Conservation (phyloP, 2,113 vertebrate species). For the Apaloderma vittatum region DNA sequence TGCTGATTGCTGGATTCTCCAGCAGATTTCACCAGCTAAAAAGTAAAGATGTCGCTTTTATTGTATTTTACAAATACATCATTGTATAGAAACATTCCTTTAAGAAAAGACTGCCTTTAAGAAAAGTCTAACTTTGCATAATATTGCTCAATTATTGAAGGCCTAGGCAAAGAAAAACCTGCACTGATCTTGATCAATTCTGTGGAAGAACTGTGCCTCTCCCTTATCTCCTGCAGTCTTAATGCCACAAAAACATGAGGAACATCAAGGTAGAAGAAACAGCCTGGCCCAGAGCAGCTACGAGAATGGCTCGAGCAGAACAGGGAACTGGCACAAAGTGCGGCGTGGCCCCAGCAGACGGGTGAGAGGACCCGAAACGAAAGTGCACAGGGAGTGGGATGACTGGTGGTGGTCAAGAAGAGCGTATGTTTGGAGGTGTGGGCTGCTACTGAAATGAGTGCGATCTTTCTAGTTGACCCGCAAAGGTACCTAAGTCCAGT, state of each 20-base stretch:
- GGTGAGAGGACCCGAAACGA: not conserved
- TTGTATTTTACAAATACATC: not conserved
- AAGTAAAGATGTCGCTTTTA: not conserved
- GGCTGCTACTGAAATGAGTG: conserved; percentile 37
- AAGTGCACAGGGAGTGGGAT: not conserved
- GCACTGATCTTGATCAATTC: not conserved
- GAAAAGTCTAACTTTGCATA: not conserved
- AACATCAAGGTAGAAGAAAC: not conserved
- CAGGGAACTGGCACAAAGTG: not conserved
- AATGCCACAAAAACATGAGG: not conserved
- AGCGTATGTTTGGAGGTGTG: not conserved
- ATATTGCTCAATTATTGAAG: not conserved
- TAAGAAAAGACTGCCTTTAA: not conserved
- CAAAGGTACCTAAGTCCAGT: not conserved
- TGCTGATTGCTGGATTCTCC: not conserved
- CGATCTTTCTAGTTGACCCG: not conserved
- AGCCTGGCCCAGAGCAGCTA: not conserved
- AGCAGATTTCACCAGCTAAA: not conserved
- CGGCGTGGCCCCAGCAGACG: not conserved
- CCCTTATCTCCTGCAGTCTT: not conserved
- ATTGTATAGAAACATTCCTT: not conserved
- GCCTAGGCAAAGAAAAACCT: not conserved
- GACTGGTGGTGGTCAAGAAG: not conserved
- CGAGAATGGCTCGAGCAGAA: not conserved
- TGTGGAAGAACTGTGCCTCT: not conserved